A percentile compares a stretch with the other conserved stretches of the same genome.
Evolutionary conservation across 2,888 invertebrate species (phyloP).

Genomic region (Dione juno): DNA sequence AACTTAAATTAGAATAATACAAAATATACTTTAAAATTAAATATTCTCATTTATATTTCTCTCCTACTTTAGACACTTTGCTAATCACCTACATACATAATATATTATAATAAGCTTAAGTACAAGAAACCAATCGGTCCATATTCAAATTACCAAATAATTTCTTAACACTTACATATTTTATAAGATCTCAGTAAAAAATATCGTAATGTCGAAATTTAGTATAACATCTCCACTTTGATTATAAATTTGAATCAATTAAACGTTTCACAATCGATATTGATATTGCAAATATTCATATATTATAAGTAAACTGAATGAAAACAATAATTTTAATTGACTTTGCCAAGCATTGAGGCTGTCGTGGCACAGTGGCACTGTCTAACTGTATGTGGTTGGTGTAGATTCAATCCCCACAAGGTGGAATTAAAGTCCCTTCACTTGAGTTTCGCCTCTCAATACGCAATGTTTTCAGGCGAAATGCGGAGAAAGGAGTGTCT

Average conservation of each 20-base stretch:
- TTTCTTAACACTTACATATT: conserved; percentile 19
- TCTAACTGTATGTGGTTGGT: no score
- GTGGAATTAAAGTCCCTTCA: no score
- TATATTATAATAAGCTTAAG: neutral
- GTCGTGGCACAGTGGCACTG: no score
- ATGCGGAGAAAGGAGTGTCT: no score
- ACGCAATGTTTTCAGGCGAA: neutral
- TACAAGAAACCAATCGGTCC: conserved; percentile 14
- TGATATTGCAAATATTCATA: neutral
- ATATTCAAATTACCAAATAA: conserved; percentile 28
- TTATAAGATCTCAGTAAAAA: conserved; percentile 6
- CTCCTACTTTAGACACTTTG: no score
- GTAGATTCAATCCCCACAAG: neutral
- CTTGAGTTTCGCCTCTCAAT: neutral
- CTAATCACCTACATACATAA: conserved; percentile 10
- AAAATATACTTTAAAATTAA: no score
- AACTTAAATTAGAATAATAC: no score
- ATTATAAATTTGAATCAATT: conserved; percentile 18
- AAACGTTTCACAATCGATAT: conserved; percentile 8
- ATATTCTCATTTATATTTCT: no score
- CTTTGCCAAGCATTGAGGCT: neutral
- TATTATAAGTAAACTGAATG: conserved; percentile 3
- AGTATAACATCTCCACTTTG: conserved; percentile 23
- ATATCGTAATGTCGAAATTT: conserved; percentile 25
- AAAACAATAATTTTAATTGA: conserved; percentile 21